Conservation (phyloP, 2,888 invertebrate species). For the Chironomus riparius region DNA sequence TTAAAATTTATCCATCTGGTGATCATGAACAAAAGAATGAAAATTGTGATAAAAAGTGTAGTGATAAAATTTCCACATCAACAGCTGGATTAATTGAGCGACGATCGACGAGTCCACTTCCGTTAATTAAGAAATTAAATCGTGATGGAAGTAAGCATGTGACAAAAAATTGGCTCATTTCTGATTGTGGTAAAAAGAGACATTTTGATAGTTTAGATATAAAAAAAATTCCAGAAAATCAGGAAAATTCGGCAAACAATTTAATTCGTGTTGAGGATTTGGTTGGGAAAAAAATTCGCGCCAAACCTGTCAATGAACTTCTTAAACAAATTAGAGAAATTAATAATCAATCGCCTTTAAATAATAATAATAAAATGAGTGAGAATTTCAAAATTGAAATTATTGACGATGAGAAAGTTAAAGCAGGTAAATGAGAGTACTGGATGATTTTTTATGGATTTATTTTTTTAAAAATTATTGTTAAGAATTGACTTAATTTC, state of each 20-base stretch:
- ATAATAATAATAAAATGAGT: background rate
- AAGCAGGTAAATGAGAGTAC: constrained; percentile 12
- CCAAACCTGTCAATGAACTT: constrained; percentile 19
- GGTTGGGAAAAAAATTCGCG: background rate
- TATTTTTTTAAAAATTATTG: no score
- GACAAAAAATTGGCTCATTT: constrained; percentile 38
- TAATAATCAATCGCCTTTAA: constrained; percentile 25
- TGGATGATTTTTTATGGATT: background rate
- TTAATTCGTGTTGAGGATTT: constrained; percentile 32
- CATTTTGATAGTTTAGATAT: background rate
- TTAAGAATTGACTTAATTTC: no score
- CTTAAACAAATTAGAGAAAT: constrained; percentile 27
- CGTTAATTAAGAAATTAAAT: constrained; percentile 25
- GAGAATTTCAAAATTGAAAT: constrained; percentile 24
- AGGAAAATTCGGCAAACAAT: constrained; percentile 30
- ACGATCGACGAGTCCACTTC: constrained; percentile 29
- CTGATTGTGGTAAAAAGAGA: constrained; percentile 35
- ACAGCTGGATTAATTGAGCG: constrained; percentile 32
- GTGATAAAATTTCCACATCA: background rate
- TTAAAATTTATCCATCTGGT: background rate
- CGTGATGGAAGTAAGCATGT: constrained; percentile 28
- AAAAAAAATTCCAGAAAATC: background rate
- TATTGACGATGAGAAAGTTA: constrained; percentile 8
- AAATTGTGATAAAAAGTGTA: constrained; percentile 24
- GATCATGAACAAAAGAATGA: constrained; percentile 2